Conservation (phyloP, 64 coral and sea anemone genomes). For the Actinia equina region DNA sequence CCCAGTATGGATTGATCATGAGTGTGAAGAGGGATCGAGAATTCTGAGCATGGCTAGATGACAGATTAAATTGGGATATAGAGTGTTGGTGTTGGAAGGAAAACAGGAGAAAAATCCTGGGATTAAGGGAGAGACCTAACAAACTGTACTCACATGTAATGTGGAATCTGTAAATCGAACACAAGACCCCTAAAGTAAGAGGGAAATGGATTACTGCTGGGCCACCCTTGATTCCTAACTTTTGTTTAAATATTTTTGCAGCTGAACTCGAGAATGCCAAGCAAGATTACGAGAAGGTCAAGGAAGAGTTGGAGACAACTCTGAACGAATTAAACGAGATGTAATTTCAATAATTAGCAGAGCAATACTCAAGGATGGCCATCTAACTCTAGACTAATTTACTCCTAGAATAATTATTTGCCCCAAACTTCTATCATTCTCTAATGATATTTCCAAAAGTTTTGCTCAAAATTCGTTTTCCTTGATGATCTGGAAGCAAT, state of each 20-base stretch:
- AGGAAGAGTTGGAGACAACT: constrained; percentile 74
- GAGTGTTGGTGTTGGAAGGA: too few species aligned
- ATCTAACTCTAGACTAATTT: not conserved
- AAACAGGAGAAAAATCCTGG: too few species aligned
- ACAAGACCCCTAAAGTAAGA: too few species aligned
- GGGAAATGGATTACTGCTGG: too few species aligned
- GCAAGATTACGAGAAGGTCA: constrained; percentile 63
- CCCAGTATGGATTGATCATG: not conserved
- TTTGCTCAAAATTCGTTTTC: not conserved
- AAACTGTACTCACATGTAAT: too few species aligned
- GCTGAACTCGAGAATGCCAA: constrained; percentile 75
- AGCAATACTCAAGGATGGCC: not conserved
- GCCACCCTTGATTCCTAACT: too few species aligned
- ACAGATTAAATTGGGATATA: too few species aligned
- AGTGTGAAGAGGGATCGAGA: not conserved
- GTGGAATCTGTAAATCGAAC: too few species aligned
- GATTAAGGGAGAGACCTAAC: too few species aligned
- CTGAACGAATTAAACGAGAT: constrained; percentile 75
- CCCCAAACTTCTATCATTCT: not conserved
- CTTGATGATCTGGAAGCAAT: not conserved
- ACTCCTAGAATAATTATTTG: not conserved
- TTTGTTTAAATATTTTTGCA: constrained; percentile 13
- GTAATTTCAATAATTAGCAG: constrained; percentile 22
- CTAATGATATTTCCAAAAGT: not conserved
- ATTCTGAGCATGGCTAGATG: not conserved